Conservation (phyloP, 1,140 invertebrate species). For the Coptotermes formosanus region DNA sequence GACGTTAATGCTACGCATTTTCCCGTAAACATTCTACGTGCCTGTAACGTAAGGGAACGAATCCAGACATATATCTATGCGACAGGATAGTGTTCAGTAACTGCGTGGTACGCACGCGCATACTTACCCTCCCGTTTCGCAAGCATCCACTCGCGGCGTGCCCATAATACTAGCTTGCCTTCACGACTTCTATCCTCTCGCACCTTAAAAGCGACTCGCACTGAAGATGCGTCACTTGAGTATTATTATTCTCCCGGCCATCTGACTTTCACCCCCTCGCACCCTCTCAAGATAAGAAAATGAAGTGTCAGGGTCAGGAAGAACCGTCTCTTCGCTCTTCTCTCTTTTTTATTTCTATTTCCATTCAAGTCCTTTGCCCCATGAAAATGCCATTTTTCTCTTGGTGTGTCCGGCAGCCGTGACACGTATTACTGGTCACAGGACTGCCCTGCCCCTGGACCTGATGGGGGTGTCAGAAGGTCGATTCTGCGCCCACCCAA, state of each 20-base stretch:
- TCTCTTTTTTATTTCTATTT: neutral
- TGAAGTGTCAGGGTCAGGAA: conserved; percentile 14
- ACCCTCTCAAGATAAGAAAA: conserved; percentile 4
- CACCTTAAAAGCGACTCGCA: neutral
- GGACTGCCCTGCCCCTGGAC: neutral
- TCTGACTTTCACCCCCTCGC: conserved; percentile 18
- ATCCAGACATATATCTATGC: too few relatives aligned
- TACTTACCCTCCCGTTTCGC: too few relatives aligned
- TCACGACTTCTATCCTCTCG: too few relatives aligned
- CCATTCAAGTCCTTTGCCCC: conserved; percentile 2
- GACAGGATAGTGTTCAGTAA: too few relatives aligned
- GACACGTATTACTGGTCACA: neutral
- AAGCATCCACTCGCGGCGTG: too few relatives aligned
- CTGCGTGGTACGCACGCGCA: too few relatives aligned
- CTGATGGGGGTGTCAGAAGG: neutral
- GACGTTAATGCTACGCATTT: too few relatives aligned
- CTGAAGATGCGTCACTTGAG: conserved; percentile 12
- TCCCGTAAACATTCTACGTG: too few relatives aligned
- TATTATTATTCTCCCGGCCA: neutral
- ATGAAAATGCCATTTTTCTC: conserved; percentile 17
- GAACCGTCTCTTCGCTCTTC: neutral
- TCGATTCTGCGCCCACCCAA: neutral
- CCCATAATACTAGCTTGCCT: too few relatives aligned
- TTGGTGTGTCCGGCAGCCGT: neutral
- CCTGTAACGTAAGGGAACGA: too few relatives aligned